Percentiles rank a stretch among this genome's conserved stretches.
These are phyloP conservation scores for Eilema caniola DNA, from an alignment of 2,888 invertebrate genomes.

Conservation along the genomic window DNA sequence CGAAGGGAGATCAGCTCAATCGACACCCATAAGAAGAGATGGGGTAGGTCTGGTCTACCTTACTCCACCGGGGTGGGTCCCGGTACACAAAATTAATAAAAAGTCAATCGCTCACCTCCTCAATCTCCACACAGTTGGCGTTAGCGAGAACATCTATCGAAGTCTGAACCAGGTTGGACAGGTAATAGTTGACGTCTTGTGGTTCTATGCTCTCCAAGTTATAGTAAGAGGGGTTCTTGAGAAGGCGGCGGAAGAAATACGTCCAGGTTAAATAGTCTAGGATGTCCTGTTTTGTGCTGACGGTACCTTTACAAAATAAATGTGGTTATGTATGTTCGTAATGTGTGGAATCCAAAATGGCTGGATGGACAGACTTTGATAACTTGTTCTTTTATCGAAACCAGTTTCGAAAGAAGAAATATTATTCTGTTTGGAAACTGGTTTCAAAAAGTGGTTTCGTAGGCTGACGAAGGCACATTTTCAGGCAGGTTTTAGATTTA, in stretches of 20 bases:
- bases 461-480: too few species aligned
- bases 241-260: constrained; percentile 96
- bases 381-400: neutral
- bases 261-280: constrained; percentile 99
- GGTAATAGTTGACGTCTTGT: constrained; percentile 90
- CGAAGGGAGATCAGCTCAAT: too few species aligned
- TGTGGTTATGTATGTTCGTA: neutral
- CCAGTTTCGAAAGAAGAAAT: too few species aligned
- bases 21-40: too few species aligned
- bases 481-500: too few species aligned
- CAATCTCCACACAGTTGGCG: constrained; percentile 93
- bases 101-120: constrained; percentile 86
- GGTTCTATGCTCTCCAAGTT: constrained; percentile 91
- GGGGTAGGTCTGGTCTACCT: too few species aligned
- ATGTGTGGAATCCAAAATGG: too few species aligned
- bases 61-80: too few species aligned
- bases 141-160: constrained; percentile 90
- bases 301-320: constrained; percentile 89
- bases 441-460: too few species aligned
- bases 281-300: constrained; percentile 96
- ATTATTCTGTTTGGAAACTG: too few species aligned
- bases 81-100: too few species aligned
- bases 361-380: neutral
- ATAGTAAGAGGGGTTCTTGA: constrained; percentile 97
- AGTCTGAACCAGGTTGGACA: constrained; percentile 93